These are phyloP conservation scores for Orthosia gracilis DNA, from an alignment of 2,888 invertebrate species.

Conservation along the genomic window DNA sequence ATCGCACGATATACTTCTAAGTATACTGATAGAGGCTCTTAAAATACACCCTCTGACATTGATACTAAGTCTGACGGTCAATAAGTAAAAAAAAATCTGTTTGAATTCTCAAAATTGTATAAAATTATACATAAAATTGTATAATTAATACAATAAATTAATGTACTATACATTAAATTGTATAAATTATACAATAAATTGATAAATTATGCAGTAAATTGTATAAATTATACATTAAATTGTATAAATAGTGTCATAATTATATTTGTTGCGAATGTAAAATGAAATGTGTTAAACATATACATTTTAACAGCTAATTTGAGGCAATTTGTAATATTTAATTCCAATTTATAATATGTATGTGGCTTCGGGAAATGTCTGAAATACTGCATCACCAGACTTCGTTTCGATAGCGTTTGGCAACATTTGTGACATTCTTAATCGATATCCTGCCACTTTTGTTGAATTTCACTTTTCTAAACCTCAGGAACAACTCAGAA, in stretches of 20 bases:
- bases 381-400: background rate
- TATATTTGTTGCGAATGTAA: conserved; percentile 26
- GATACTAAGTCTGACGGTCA: background rate
- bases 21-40: conserved; percentile 1
- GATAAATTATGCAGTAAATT: conserved; percentile 31
- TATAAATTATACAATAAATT: conserved; percentile 38
- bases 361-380: conserved; percentile 19
- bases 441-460: no score
- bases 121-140: conserved; percentile 30
- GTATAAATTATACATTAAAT: background rate
- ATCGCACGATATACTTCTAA: background rate
- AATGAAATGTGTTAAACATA: conserved; percentile 20
- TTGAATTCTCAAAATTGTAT: conserved; percentile 31
- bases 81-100: background rate
- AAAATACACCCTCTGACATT: background rate
- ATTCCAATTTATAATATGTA: background rate
- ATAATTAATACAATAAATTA: conserved; percentile 21
- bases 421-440: no score
- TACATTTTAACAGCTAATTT: conserved; percentile 16
- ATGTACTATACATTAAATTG: conserved; percentile 29
- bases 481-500: no score
- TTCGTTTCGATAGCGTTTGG: no score
- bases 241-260: conserved; percentile 29
- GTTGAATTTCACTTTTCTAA: no score
- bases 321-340: conserved; percentile 23